Evolutionary conservation across 2,888 invertebrate genomes (phyloP).

Genomic region (Pseudoips prasinana): DNA sequence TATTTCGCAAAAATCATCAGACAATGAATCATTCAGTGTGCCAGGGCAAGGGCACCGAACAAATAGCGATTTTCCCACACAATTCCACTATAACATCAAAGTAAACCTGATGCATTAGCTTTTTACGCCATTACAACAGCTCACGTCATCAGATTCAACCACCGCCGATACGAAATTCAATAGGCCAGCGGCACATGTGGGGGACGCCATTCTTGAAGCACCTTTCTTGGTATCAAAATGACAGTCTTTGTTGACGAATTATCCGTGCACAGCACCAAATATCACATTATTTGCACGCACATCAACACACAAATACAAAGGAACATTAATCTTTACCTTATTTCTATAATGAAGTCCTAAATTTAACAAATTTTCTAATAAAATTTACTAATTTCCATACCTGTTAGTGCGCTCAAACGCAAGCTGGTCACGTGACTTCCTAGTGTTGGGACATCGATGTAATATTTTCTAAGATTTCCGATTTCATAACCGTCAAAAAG

Average conservation of each 20-base stretch:
- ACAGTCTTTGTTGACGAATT: conserved; percentile 79
- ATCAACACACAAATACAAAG: conserved; percentile 51
- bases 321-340: conserved; percentile 62
- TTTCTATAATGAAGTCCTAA: conserved; percentile 56
- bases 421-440: conserved; percentile 85
- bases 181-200: conserved; percentile 84
- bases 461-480: conserved; percentile 14
- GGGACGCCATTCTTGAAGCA: conserved; percentile 88
- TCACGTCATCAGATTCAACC: conserved; percentile 69
- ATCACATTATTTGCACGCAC: conserved; percentile 58
- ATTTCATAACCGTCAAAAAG: conserved; percentile 20
- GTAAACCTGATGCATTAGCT: conserved; percentile 45
- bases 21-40: conserved; percentile 77
- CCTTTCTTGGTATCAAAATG: conserved; percentile 84
- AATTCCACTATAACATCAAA: conserved; percentile 45
- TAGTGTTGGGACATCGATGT: conserved; percentile 55
- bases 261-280: conserved; percentile 63
- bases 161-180: conserved; percentile 66
- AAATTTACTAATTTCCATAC: conserved; percentile 81
- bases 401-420: conserved; percentile 88
- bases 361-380: conserved; percentile 67
- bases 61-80: conserved; percentile 38
- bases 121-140: conserved; percentile 52
- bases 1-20: conserved; percentile 59
- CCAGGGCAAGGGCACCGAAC: conserved; percentile 52